Evolutionary conservation across 1,140 invertebrate species (phyloP).

Genomic region (Drosophila nasuta): DNA sequence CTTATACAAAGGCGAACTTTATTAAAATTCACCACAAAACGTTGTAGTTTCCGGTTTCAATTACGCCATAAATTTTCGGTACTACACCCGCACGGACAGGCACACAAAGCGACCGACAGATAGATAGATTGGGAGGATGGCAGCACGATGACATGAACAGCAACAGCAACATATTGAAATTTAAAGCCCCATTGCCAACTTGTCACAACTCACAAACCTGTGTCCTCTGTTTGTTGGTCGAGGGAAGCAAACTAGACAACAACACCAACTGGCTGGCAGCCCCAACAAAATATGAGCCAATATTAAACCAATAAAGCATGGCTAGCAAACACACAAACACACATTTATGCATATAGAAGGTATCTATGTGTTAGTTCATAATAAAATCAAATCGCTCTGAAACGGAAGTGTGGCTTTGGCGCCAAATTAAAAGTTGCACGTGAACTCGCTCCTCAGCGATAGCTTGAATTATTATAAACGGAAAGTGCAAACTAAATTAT

Average conservation of each 20-base stretch:
- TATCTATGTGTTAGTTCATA: conserved; percentile 31
- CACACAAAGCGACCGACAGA: conserved; percentile 19
- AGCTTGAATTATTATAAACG: conserved; percentile 66
- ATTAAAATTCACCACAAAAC: conserved; percentile 83
- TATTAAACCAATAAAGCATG: conserved; percentile 77
- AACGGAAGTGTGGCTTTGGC: conserved; percentile 47
- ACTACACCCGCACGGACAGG: conserved; percentile 55
- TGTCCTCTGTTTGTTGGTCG: neutral
- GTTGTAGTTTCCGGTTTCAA: conserved; percentile 81
- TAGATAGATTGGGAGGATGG: conserved; percentile 11
- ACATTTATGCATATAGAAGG: neutral
- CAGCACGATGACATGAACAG: conserved; percentile 61
- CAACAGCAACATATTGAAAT: conserved; percentile 68
- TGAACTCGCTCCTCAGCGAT: conserved; percentile 7
- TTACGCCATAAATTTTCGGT: conserved; percentile 79
- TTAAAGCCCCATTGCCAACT: conserved; percentile 79
- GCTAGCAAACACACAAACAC: conserved; percentile 29
- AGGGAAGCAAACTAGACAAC: conserved; percentile 29
- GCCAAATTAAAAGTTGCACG: conserved; percentile 41
- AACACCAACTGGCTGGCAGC: conserved; percentile 19
- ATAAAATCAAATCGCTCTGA: conserved; percentile 61
- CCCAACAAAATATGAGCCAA: conserved; percentile 77
- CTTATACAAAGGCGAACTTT: conserved; percentile 72
- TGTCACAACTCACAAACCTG: conserved; percentile 77
- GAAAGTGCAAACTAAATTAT: conserved; percentile 69